These are phyloP conservation scores for Drosophila vallismaia DNA, from an alignment of 2,888 invertebrate species.

Conservation along the genomic window DNA sequence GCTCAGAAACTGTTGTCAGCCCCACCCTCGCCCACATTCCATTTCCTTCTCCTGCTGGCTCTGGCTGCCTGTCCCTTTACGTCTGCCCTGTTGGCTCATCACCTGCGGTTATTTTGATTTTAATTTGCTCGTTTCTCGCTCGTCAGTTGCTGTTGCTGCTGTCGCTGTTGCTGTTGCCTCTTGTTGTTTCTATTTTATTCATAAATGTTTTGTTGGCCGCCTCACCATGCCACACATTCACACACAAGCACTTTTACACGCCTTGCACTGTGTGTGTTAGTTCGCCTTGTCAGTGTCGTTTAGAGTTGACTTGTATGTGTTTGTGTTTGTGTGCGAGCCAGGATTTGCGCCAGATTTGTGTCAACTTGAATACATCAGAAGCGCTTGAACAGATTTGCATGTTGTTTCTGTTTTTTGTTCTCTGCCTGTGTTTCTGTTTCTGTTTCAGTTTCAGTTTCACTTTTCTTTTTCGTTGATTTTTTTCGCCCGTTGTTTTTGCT, in stretches of 20 bases:
- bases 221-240: slow-evolving; percentile 24
- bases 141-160: slow-evolving; percentile 44
- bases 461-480: slow-evolving; percentile 6
- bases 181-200: slow-evolving; percentile 62
- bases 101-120: slow-evolving; percentile 66
- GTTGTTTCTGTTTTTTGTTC: slow-evolving; percentile 35
- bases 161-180: slow-evolving; percentile 29
- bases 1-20: slow-evolving; percentile 32
- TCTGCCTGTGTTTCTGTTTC: background rate
- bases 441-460: slow-evolving; percentile 14
- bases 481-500: slow-evolving; percentile 37
- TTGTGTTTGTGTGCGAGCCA: slow-evolving; percentile 44
- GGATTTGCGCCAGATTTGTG: slow-evolving; percentile 78
- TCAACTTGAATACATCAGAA: slow-evolving; percentile 79
- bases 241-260: slow-evolving; percentile 8
- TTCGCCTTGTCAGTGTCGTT: slow-evolving; percentile 64
- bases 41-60: background rate
- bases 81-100: slow-evolving; percentile 28
- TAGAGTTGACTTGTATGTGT: slow-evolving; percentile 53
- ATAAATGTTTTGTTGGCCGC: slow-evolving; percentile 62
- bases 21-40: background rate
- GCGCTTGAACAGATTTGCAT: slow-evolving; percentile 69
- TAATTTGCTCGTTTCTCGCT: slow-evolving; percentile 61
- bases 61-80: background rate
- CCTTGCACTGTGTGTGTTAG: slow-evolving; percentile 18